Evolutionary conservation across 2,113 vertebrate species (phyloP).

Genomic region (Penelope pileata): DNA sequence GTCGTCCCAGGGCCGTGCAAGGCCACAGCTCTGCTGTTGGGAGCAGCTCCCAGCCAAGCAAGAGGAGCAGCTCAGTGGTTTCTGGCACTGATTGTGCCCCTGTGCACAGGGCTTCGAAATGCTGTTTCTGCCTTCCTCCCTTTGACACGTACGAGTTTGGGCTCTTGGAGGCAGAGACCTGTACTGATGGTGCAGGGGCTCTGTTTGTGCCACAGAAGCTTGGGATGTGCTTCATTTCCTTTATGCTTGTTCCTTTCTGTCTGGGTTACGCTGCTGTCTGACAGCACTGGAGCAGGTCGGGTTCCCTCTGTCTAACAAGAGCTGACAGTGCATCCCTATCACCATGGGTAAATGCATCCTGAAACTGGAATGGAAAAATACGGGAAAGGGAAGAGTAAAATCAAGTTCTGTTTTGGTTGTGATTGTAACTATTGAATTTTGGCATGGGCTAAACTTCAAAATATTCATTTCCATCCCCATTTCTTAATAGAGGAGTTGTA

Average conservation of each 20-base stretch:
- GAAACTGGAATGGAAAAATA: not conserved
- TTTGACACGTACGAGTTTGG: not conserved
- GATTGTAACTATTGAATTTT: not conserved
- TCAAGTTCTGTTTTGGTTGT: not conserved
- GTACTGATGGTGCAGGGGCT: rapidly evolving
- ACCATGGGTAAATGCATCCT: not conserved
- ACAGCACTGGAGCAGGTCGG: not conserved
- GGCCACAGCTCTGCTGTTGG: not conserved
- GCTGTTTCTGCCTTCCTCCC: not conserved
- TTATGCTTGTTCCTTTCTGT: not conserved
- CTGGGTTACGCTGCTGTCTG: not conserved
- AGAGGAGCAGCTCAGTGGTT: not conserved
- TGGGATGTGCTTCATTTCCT: not conserved
- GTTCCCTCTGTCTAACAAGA: not conserved
- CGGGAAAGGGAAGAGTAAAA: not conserved
- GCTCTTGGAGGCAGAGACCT: not conserved
- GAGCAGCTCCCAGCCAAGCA: not conserved
- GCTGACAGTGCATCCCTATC: not conserved
- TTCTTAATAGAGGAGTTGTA: too few relatives aligned
- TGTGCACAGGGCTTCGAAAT: not conserved
- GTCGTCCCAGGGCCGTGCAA: rapidly evolving
- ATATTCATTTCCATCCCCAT: not conserved
- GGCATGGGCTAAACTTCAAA: not conserved
- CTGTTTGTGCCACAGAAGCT: not conserved
- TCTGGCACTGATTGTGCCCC: not conserved